A percentile compares a stretch with the other conserved stretches of the same genome.
These are phyloP conservation scores for Rallus limicola DNA, from an alignment of 2,113 vertebrate species.

Conservation along the genomic window DNA sequence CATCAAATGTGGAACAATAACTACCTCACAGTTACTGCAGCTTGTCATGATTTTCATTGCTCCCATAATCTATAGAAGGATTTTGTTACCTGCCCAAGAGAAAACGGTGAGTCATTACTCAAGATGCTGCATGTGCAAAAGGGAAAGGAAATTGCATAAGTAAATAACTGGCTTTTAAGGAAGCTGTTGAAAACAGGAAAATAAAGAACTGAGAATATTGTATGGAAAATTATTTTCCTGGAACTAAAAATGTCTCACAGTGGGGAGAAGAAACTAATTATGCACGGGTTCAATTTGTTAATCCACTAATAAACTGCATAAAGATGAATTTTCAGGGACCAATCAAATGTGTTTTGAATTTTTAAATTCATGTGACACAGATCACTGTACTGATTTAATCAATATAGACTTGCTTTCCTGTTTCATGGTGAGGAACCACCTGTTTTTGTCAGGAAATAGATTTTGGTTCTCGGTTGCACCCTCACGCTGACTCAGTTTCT, in stretches of 20 bases:
- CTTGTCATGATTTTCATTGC: constrained; percentile 51
- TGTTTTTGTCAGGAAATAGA: neutral
- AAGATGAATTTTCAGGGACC: neutral
- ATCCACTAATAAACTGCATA: neutral
- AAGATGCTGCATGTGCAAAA: neutral
- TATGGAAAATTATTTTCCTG: neutral
- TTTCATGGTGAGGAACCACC: neutral
- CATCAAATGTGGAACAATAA: neutral
- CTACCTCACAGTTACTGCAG: neutral
- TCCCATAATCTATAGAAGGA: constrained; percentile 12
- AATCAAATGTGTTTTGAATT: neutral
- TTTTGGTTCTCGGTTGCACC: neutral
- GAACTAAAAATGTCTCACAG: neutral
- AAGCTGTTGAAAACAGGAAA: neutral
- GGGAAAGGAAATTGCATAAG: constrained; percentile 27
- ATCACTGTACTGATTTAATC: neutral
- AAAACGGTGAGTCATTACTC: neutral
- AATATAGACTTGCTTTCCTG: neutral
- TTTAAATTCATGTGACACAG: neutral
- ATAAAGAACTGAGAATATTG: neutral
- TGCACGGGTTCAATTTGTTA: neutral
- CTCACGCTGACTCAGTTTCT: neutral
- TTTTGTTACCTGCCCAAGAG: constrained; percentile 49
- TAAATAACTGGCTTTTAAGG: constrained; percentile 39
- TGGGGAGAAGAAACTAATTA: neutral